These are phyloP conservation scores for Ceuthmochares aereus DNA, from an alignment of 2,113 vertebrate species.

Conservation along the genomic window DNA sequence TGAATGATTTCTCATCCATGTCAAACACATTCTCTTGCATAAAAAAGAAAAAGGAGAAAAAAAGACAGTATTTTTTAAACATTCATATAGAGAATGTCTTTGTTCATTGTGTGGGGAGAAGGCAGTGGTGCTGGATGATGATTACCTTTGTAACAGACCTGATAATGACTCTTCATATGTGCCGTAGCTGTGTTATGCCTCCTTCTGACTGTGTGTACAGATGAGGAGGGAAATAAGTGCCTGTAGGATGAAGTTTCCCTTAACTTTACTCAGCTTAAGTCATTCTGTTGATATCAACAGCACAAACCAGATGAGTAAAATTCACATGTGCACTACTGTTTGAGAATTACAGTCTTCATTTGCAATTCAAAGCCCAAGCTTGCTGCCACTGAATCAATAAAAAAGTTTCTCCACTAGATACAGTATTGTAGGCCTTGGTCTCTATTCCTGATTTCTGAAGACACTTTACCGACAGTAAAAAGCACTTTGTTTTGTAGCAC, in stretches of 20 bases:
- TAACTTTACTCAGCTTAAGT: conserved; percentile 11
- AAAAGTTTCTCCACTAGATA: conserved; percentile 46
- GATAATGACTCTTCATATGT: neutral
- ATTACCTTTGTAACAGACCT: neutral
- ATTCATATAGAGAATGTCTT: neutral
- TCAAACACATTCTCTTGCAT: neutral
- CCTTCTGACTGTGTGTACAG: neutral
- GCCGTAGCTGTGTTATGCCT: neutral
- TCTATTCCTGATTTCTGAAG: neutral
- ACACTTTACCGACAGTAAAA: conserved; percentile 7
- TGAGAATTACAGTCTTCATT: conserved; percentile 53
- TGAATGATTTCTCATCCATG: neutral
- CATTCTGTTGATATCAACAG: neutral
- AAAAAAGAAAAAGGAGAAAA: neutral
- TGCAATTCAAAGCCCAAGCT: neutral
- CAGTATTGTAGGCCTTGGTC: neutral
- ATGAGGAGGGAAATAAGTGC: neutral
- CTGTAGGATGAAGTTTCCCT: neutral
- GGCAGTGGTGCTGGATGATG: neutral
- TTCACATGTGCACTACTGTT: neutral
- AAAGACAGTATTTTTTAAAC: neutral
- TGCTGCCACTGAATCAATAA: conserved; percentile 32
- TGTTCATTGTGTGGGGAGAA: neutral
- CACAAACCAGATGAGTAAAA: conserved; percentile 36
- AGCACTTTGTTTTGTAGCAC: neutral